phyloP scores from a whole-genome alignment of 1,140 invertebrate genomes.

The Bicyclus anynana region DNA sequence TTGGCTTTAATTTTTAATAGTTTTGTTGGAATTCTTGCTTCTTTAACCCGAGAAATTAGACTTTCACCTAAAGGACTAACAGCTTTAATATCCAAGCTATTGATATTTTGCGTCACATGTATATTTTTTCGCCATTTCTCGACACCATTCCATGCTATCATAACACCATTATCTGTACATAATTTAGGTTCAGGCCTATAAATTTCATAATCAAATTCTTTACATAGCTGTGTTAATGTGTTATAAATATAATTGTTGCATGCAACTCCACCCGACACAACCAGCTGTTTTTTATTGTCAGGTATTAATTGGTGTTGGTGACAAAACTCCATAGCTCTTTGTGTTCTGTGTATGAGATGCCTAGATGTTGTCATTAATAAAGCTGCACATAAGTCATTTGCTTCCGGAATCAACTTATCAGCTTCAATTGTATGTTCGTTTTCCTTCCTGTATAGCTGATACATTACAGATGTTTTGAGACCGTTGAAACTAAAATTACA shows the following conservation, averaged over 20 bases:
- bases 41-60: constrained; percentile 43
- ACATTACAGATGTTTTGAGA: constrained; percentile 53
- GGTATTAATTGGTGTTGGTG: constrained; percentile 80
- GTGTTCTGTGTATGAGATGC: constrained; percentile 89
- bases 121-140: constrained; percentile 80
- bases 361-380: constrained; percentile 85
- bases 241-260: constrained; percentile 92
- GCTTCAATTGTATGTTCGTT: constrained; percentile 72
- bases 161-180: constrained; percentile 98
- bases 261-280: constrained; percentile 96
- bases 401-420: constrained; percentile 86
- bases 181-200: constrained; percentile 88
- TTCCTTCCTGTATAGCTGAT: constrained; percentile 55
- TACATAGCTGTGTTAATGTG: constrained; percentile 83
- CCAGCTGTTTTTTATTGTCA: constrained; percentile 78
- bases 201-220: constrained; percentile 82
- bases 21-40: constrained; percentile 55
- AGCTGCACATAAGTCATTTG: constrained; percentile 91
- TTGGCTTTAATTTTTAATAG: constrained; percentile 56
- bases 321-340: constrained; percentile 90
- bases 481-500: constrained; percentile 72
- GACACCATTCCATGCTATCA: constrained; percentile 99
- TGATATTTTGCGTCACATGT: constrained; percentile 54
- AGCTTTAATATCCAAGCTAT: constrained; percentile 53
- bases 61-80: constrained; percentile 53